A percentile compares a stretch with the other conserved stretches of the same genome.
Conservation (phyloP, 2,888 invertebrate genomes). For the Patella caerulea region DNA sequence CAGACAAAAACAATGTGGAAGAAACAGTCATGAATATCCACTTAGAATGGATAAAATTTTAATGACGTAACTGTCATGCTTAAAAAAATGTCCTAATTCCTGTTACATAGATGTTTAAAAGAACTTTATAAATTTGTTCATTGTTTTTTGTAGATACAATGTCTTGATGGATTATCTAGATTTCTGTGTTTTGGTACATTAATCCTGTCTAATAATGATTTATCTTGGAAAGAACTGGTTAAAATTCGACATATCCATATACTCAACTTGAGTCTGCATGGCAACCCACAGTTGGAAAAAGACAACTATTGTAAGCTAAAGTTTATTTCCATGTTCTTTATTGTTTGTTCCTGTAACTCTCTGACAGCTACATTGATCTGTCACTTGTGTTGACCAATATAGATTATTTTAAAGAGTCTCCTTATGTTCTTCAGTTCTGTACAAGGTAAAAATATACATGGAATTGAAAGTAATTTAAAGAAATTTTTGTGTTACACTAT, state of each 20-base stretch:
- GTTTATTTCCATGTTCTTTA: background rate
- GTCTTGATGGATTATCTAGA: slow-evolving; percentile 62
- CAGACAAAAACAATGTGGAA: no score
- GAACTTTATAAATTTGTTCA: no score
- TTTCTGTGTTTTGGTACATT: slow-evolving; percentile 68
- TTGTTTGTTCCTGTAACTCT: no score
- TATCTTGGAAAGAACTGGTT: slow-evolving; percentile 65
- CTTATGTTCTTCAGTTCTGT: background rate
- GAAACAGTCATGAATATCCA: no score
- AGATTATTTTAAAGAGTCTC: slow-evolving; percentile 6
- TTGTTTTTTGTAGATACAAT: slow-evolving; percentile 51
- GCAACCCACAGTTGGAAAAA: slow-evolving; percentile 65
- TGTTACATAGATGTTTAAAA: no score
- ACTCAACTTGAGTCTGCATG: slow-evolving; percentile 67
- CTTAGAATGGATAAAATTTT: no score
- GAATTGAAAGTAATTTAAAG: no score
- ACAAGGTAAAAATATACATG: no score
- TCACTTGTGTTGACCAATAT: background rate
- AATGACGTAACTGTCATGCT: no score
- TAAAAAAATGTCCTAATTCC: no score
- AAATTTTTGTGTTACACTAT: no score
- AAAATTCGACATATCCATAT: slow-evolving; percentile 67
- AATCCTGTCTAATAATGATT: slow-evolving; percentile 65
- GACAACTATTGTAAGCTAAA: slow-evolving; percentile 67
- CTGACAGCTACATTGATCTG: no score